These are phyloP conservation scores for Irena cyanogastra DNA, from an alignment of 2,113 vertebrate genomes.

Conservation along the genomic window DNA sequence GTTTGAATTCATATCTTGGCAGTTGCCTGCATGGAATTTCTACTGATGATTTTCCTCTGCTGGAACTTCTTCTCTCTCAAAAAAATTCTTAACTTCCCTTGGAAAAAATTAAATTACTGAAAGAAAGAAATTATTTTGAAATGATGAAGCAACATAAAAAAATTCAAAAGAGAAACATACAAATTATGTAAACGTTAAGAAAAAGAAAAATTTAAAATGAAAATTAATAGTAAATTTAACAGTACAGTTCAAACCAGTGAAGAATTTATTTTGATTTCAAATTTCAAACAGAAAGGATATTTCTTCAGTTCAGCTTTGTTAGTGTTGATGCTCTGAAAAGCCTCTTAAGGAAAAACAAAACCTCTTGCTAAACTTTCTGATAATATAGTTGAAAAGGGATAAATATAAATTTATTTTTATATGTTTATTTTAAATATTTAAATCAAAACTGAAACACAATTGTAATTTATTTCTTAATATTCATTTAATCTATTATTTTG, in stretches of 20 bases:
- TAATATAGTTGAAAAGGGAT: not conserved
- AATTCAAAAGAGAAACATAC: not conserved
- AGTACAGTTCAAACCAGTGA: not conserved
- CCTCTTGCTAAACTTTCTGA: not conserved
- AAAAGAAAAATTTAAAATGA: not conserved
- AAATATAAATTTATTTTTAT: not conserved
- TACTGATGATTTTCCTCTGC: constrained; percentile 10
- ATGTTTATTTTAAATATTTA: not conserved
- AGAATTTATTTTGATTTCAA: not conserved
- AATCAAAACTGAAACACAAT: not conserved
- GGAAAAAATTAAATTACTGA: not conserved
- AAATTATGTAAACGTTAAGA: not conserved
- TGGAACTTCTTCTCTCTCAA: not conserved
- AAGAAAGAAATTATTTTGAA: not conserved
- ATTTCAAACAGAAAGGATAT: not conserved
- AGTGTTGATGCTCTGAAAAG: not conserved
- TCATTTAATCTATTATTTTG: not conserved
- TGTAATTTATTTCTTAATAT: not conserved
- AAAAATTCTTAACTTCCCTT: not conserved
- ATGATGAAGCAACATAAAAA: not conserved
- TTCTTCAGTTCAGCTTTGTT: not conserved
- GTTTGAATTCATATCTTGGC: constrained; percentile 15
- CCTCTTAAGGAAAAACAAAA: not conserved
- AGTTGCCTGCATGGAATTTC: constrained; percentile 1
- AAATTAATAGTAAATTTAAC: not conserved